These are phyloP conservation scores for Poecilia picta DNA, from an alignment of 2,797 vertebrate genomes.

Conservation along the genomic window DNA sequence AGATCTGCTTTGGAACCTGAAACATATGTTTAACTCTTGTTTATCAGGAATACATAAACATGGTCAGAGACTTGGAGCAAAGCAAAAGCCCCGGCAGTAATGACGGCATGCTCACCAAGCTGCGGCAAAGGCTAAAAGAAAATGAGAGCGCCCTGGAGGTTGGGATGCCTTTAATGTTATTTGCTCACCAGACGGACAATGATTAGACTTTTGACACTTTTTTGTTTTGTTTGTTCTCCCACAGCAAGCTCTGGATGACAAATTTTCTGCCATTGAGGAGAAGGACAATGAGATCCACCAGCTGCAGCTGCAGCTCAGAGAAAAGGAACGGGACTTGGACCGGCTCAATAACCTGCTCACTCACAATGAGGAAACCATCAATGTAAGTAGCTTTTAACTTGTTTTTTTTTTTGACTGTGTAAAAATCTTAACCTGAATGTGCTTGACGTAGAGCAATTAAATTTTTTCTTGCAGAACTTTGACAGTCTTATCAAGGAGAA, in stretches of 20 bases:
- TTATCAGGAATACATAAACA: conserved; percentile 82
- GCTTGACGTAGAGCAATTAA: neutral
- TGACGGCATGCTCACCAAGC: conserved; percentile 76
- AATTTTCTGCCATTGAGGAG: conserved; percentile 83
- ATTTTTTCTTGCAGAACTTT: conserved; percentile 78
- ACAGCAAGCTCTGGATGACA: conserved; percentile 82
- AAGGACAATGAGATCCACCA: conserved; percentile 86
- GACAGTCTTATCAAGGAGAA: conserved; percentile 86
- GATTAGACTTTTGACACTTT: conserved; percentile 26
- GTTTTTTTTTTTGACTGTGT: neutral
- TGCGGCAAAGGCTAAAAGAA: conserved; percentile 82
- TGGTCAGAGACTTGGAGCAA: conserved; percentile 79
- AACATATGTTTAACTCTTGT: conserved; percentile 19
- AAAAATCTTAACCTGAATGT: neutral
- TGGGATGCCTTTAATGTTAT: conserved; percentile 10
- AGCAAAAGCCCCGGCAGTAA: conserved; percentile 76
- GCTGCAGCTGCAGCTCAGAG: conserved; percentile 81
- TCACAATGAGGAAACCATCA: conserved; percentile 78
- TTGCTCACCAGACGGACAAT: neutral
- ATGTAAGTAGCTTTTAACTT: conserved; percentile 62
- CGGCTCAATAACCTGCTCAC: conserved; percentile 80
- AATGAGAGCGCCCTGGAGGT: conserved; percentile 85
- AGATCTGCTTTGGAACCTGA: neutral
- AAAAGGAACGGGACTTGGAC: conserved; percentile 83
- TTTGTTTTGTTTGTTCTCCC: conserved; percentile 22